Base-by-base conservation (phyloP, 1,140 invertebrate genomes). In the Spodoptera litura region DNA sequence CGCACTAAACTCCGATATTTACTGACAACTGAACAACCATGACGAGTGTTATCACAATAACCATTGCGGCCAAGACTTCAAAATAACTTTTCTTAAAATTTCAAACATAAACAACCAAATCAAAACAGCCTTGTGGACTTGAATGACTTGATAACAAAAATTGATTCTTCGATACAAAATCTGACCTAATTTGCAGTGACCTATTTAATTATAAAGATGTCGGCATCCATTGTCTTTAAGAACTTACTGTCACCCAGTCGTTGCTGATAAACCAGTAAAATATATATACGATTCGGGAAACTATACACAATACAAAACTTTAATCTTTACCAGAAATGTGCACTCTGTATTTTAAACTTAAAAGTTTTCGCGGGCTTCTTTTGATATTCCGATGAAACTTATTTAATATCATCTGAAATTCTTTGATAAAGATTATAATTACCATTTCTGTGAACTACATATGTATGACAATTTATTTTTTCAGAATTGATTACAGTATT, bases 121-220 rank as follows among this genome's bases (percentile, higher is more conserved):
- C 31, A 31, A 35, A 31, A 27, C 31, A 31, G 56, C 25, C 27
- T 27, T 13, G 27, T 44, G 9, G 3, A 61, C 58, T 35, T 61
- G 38, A 44, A 44, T 44, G 4, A 10, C 6, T 6, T 35, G 58
- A 27, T 61, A 35, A 31, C n/a, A 35, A 49, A 64, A 52, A 70
- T 70, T 53, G 66, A 25, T 27, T 53, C 49, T 53, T 64, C 8
- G 52, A 31, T 70, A 70, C 25, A 31, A 53, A 51, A 70, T 53
- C 66, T 53, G 66, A 70, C 66, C 66, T 70, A 31, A 70, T 27
- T 70, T 70, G 27, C 10, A 53, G 49, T 31, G 62, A 25, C 62
- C 62, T 66, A 66, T 66, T 66, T 66, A 49, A 66, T 66, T 66
- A 66, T 20, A 20, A 49, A 66, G 62, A 66, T 49, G 15, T n/a